Evolutionary conservation across 92 coral and sea anemone species (phyloP), one percentile per base, ranked within the genome.

Genomic region (Scolanthus callimorphus): DNA sequence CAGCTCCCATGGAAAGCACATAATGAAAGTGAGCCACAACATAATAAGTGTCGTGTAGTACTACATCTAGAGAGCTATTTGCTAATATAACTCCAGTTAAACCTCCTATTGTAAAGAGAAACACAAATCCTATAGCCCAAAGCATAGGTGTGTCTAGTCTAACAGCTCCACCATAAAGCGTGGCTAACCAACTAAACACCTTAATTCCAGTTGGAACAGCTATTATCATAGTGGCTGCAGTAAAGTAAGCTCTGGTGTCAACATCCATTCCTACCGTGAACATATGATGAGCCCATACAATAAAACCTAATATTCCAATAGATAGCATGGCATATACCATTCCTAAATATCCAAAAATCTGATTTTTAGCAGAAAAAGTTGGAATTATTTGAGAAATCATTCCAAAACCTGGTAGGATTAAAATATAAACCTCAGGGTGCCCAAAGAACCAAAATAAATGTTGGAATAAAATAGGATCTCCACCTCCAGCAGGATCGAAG

Each of bases 201-300:
- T 85, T 85, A 65, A 80, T 85, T 50, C 94, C 94, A 76, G 94
- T 85, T 69, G 94, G 94, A 59, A 85, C 88, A 59, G 88, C 88
- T 45, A 85, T 85, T 59, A 85, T 80, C 62, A 85, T 57, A 52
- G 94, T 85, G n/a, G 88, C 94, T 29, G 88, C 88, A 80, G 94
- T 85, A 70, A 85, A 85, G 68, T 85, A 85, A 56, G 94, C 94
- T 55, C 94, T 73, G 67, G 88, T 85, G 70, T 85, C 94, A 51
- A 73, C 74, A 65, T 71, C 92, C 87, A 78, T 76, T 69, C 89
- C 89, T 66, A 76, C 80, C 59, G 86, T 79, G 57, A 73, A 79
- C 80, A 79, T 79, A 57, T 79, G 86, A 44, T 79, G 86, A 31
- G 83, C 92, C 72, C 92, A 85, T 77, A 80, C 92, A 79, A 85